Evolutionary conservation across 2,797 vertebrate species (phyloP), one percentile per base, ranked within the genome.

Genomic region (Lacerta agilis): DNA sequence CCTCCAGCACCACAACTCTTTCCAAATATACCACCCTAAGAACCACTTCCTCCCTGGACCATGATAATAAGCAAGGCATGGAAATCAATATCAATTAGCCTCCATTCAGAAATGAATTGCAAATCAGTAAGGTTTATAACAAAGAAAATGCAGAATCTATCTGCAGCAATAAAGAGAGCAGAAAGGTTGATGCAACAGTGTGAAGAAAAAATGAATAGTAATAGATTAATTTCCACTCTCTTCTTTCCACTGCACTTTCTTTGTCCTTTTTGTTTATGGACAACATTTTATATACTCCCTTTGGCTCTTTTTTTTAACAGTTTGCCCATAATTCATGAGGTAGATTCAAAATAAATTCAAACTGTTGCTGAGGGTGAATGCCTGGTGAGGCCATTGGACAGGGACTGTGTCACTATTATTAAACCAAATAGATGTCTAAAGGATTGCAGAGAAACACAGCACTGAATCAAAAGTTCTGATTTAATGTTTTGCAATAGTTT

Each of bases 81-180:
- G 75, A 92, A 67, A 93, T 95, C 90, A 94, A 93, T 94, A 93
- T 93, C 69, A 93, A 87, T 95, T 95, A 95, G 3, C 17, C 71
- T 92, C 20, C 58, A 90, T 92, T 94, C 49, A 89, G 66, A 95
- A 95, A 86, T 89, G 8, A 94, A 88, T 92, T 94, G 90, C 78
- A 87, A 92, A 90, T 89, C 73, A 92, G 83, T 49, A 89, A 92
- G 6, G 20, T 8, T 86, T 92, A 79, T 92, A 89, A 86, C 20
- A 90, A 94, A 91, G 10, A 89, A 87, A 94, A 76, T 78, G 4
- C 1, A n/a, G 1, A 92, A 29, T 36, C 71, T 58, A 29, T 64
- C 0, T 8, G 90, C 8, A 3, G 27, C 3, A 90, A 91, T 86
- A 88, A 76, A 41, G 45, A 2, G 0, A 92, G 2, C 72, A 87